Conservation (phyloP, 2,113 vertebrate species). For the Corapipo altera region DNA sequence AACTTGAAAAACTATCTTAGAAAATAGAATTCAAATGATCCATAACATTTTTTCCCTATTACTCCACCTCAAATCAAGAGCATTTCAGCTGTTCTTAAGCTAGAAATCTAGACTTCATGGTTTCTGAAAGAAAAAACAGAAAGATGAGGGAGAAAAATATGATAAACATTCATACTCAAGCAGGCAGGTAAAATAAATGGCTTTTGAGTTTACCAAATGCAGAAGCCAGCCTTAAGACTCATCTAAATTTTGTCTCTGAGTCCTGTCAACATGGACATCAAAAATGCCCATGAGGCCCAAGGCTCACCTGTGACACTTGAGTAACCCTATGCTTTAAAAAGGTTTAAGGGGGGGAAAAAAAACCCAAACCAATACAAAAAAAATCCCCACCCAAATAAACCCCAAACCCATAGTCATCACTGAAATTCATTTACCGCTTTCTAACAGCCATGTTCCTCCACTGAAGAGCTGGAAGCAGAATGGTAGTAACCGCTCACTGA, state of each 20-base stretch:
- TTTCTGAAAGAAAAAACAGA: not conserved
- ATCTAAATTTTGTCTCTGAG: not conserved
- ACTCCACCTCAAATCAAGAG: not conserved
- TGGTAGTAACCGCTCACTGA: not conserved
- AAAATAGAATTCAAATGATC: not conserved
- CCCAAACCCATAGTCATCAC: not conserved
- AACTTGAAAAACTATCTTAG: not conserved
- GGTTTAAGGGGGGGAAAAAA: too few species aligned
- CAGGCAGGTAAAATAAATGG: not conserved
- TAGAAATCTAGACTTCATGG: not conserved
- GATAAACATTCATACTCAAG: not conserved
- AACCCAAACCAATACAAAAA: not conserved
- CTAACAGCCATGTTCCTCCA: not conserved
- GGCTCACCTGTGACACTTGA: not conserved
- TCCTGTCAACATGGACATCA: not conserved
- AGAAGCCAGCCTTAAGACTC: not conserved
- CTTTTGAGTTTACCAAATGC: not conserved
- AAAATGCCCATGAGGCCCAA: not conserved
- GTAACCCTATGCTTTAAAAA: not conserved
- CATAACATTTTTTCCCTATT: not conserved
- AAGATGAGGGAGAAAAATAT: not conserved
- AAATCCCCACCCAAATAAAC: accelerated
- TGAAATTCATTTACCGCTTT: not conserved
- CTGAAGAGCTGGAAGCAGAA: not conserved
- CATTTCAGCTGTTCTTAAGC: not conserved